phyloP scores from a whole-genome alignment of 2,113 vertebrate genomes.

The Carassius carassius region DNA sequence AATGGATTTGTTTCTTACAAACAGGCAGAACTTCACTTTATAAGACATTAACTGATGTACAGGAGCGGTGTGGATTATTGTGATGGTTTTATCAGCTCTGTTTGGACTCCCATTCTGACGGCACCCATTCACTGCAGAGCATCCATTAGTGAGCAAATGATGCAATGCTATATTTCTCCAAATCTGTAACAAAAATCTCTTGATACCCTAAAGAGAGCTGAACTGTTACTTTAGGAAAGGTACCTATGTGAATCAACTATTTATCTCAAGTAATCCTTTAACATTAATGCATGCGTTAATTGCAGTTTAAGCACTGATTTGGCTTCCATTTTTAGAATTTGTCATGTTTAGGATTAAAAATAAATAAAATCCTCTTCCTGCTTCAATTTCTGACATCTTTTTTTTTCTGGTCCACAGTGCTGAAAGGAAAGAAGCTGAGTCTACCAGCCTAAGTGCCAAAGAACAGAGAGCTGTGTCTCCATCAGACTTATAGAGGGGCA shows the following conservation, averaged over 20 bases:
- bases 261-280: no score
- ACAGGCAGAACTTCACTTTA: background rate
- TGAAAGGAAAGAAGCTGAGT: slow-evolving; percentile 99
- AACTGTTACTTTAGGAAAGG: no score
- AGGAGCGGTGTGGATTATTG: background rate
- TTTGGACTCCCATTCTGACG: background rate
- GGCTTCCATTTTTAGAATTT: background rate
- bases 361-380: background rate
- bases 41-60: no score
- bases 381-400: background rate
- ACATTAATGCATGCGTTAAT: background rate
- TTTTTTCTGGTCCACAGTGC: slow-evolving; percentile 74
- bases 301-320: background rate
- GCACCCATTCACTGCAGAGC: background rate
- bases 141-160: background rate
- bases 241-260: no score
- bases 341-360: background rate
- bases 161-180: background rate
- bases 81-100: background rate
- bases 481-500: slow-evolving; percentile 82
- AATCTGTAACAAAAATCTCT: no score
- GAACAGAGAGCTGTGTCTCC: slow-evolving; percentile 74
- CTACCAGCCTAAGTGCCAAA: slow-evolving; percentile 93
- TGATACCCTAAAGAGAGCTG: no score
- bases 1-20: background rate